Conservation (phyloP, 2,797 vertebrate genomes). For the Crax fasciolata region DNA sequence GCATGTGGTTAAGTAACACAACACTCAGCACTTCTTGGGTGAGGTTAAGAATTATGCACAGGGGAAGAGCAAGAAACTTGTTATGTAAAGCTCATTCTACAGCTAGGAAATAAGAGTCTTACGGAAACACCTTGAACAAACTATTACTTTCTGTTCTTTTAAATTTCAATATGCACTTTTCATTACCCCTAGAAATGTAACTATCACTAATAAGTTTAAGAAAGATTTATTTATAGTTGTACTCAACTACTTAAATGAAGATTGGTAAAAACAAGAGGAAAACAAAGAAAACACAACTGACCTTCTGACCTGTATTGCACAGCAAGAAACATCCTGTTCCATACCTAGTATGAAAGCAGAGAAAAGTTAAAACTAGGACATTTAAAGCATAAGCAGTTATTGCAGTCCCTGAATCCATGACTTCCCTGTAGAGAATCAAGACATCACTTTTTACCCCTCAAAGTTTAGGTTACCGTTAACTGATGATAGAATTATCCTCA, state of each 20-base stretch:
- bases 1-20: neutral
- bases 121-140: neutral
- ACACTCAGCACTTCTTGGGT: neutral
- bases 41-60: neutral
- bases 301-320: slow-evolving; percentile 94
- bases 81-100: neutral
- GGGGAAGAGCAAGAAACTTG: neutral
- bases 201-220: neutral
- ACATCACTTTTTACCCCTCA: neutral
- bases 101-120: neutral
- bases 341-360: slow-evolving; percentile 85
- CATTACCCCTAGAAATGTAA: neutral
- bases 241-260: neutral
- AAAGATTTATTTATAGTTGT: neutral
- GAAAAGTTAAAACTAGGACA: slow-evolving; percentile 2
- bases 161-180: neutral
- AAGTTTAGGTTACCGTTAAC: neutral
- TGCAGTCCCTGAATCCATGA: neutral
- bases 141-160: neutral
- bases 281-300: slow-evolving; percentile 74
- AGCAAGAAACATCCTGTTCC: slow-evolving; percentile 98
- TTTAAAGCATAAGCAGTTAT: slow-evolving; percentile 25
- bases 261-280: neutral
- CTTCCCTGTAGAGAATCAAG: neutral
- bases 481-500: neutral